Evolutionary conservation across 2,888 invertebrate genomes (phyloP).

Genomic region (Lasioglossum lativentre): DNA sequence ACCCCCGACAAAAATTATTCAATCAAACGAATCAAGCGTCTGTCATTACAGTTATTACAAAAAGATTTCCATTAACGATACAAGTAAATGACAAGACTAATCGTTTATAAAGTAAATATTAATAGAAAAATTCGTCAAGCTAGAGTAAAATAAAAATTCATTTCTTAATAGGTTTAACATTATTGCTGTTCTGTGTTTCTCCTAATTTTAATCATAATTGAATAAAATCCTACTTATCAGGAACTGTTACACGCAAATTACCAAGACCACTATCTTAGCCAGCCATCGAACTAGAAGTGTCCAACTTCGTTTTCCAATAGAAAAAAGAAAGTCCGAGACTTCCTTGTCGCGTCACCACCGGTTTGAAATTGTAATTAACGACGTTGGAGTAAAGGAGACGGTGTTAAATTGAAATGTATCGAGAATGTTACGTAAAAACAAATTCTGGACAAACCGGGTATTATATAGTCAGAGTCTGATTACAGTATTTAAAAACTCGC

Average conservation of each 20-base stretch:
- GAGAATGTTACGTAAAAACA: slow-evolving; percentile 49
- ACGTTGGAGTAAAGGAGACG: neutral
- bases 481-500: slow-evolving; percentile 37
- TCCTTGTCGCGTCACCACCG: slow-evolving; percentile 4
- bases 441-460: slow-evolving; percentile 54
- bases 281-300: neutral
- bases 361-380: neutral
- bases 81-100: too few relatives aligned
- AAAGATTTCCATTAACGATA: too few relatives aligned
- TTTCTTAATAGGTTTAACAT: neutral
- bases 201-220: neutral
- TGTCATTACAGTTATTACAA: too few relatives aligned
- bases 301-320: neutral
- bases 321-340: neutral
- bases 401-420: slow-evolving; percentile 13
- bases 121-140: neutral
- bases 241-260: neutral
- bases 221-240: neutral
- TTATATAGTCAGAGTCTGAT: slow-evolving; percentile 36
- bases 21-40: too few relatives aligned
- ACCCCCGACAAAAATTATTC: too few relatives aligned
- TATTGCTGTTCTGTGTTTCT: neutral
- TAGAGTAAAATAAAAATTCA: neutral
- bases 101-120: too few relatives aligned
- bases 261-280: neutral